Base-by-base conservation (phyloP, 2,113 vertebrate genomes). In the Sinocyclocheilus rhinocerous region DNA sequence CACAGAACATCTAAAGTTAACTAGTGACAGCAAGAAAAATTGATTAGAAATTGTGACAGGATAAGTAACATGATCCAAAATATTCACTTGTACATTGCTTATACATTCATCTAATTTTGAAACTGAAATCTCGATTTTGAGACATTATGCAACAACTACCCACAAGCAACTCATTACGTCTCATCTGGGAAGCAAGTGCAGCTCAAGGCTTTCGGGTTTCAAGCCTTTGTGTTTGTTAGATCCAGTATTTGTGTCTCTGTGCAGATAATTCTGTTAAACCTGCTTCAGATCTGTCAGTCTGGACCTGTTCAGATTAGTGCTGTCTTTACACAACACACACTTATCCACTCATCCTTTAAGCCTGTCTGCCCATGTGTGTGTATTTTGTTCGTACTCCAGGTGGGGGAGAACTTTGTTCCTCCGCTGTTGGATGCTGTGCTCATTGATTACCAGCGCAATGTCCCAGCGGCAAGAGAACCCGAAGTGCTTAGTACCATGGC, bases 401-500 rank as follows among this genome's bases (percentile, higher is more conserved):
- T 45, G 42, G 42, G 42, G 42, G 42, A 45, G 9, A 45, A 99
- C 93, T 99, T 99, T 90, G 98, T 99, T 85, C 98, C 98, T 42
- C 98, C 98, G 36, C 93, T 99, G 88, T 92, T 99, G 93, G 98
- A 99, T 87, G 98, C 98, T 24, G 98, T 99, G 94, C 98, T 99
- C 86, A 99, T 99, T 90, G 98, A 99, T 93, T 99, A 99, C 90
- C 98, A 99, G 92, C 96, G 98, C 90, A 99, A 99, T 13, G 98
- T 99, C 7, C 97, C 98, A 3, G 98, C 98, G 0, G 98, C 98
- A 84, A 95, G 98, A 79, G 98, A 99, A 90, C 98, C 98, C 0
- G 98, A 99, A 96, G 98, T 99, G 77, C 97, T 99, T 88, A 99
- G 98, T 94, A 99, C 98, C 83, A 99, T 99, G 98, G 98, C 98